phyloP scores from a whole-genome alignment of 2,888 invertebrate genomes.

The Microchrysa polita region DNA sequence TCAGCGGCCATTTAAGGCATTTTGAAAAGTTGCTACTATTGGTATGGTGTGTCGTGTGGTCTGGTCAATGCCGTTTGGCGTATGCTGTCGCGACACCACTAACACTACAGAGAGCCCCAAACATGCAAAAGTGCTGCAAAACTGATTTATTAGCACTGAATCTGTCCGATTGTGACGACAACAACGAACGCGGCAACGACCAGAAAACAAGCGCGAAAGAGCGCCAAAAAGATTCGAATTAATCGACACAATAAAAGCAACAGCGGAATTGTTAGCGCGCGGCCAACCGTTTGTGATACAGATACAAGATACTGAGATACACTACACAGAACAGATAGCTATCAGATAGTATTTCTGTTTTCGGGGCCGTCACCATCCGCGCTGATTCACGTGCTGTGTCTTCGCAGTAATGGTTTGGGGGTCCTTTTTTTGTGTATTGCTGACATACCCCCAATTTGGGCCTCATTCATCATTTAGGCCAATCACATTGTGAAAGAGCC shows the following conservation, averaged over 20 bases:
- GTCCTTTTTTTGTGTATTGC: constrained; percentile 4
- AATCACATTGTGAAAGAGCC: constrained; percentile 18
- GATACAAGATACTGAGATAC: not conserved
- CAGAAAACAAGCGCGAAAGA: not conserved
- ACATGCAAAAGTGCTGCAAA: constrained; percentile 32
- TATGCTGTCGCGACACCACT: not conserved
- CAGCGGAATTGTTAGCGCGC: constrained; percentile 3
- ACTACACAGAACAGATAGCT: not conserved
- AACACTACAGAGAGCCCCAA: no score
- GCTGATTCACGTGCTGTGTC: constrained; percentile 10
- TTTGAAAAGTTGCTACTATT: no score
- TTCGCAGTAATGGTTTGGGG: not conserved
- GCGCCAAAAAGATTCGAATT: constrained; percentile 11
- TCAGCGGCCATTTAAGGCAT: not conserved
- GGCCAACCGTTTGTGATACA: not conserved
- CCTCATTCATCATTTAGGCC: constrained; percentile 33
- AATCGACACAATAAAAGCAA: constrained; percentile 2
- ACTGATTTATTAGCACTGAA: constrained; percentile 9
- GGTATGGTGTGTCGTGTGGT: no score
- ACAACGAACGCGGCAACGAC: no score
- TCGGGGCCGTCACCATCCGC: not conserved
- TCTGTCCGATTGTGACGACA: not conserved
- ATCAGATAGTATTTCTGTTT: no score
- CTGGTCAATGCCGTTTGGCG: not conserved
- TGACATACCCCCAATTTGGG: not conserved